A percentile compares a stretch with the other conserved stretches of the same genome.
Conservation (phyloP, 2,797 vertebrate species). For the Lerista edwardsae region DNA sequence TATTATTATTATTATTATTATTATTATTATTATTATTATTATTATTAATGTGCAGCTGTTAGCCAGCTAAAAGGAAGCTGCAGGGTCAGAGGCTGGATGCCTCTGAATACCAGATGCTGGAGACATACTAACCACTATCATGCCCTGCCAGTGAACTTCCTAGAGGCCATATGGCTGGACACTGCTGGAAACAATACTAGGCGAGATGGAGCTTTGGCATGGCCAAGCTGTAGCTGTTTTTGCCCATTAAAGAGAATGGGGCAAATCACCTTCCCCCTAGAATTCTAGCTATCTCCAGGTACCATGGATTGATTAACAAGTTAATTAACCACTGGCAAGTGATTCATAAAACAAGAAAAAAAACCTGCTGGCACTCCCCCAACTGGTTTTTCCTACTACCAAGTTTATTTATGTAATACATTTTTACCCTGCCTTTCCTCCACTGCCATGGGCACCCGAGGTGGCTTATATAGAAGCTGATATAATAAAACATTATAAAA, state of each 20-base stretch:
- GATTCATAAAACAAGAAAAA: too few species aligned
- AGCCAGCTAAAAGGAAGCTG: neutral
- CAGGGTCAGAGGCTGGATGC: neutral
- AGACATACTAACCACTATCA: neutral
- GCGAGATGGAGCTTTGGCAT: neutral
- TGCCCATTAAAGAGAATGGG: neutral
- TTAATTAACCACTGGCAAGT: neutral
- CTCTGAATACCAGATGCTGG: neutral
- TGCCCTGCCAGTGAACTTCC: neutral
- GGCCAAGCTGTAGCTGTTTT: neutral
- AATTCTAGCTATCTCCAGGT: too few species aligned
- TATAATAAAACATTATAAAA: too few species aligned
- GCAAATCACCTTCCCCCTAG: too few species aligned
- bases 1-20: too few species aligned
- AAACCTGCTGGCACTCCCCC: too few species aligned
- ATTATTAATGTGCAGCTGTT: neutral
- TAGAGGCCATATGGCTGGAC: neutral
- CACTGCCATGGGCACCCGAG: too few species aligned
- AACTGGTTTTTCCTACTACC: too few species aligned
- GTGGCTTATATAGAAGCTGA: too few species aligned
- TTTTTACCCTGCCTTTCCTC: too few species aligned
- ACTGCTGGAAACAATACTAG: neutral
- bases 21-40: too few species aligned
- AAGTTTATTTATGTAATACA: too few species aligned
- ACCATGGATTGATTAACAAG: neutral